phyloP scores from a whole-genome alignment of 2,113 vertebrate genomes.

The Oceanodroma tethys region DNA sequence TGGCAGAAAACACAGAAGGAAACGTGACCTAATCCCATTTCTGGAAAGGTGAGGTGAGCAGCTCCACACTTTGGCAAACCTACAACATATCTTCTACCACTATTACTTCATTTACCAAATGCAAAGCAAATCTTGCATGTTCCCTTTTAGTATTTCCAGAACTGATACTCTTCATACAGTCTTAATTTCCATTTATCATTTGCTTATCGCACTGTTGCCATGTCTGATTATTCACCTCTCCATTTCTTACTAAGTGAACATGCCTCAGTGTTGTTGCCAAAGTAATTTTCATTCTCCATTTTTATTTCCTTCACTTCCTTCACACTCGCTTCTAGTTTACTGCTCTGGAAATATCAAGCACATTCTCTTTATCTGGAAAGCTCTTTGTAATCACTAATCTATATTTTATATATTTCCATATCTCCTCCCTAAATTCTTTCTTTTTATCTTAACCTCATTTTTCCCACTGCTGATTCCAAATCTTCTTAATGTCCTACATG shows the following conservation, averaged over 20 bases:
- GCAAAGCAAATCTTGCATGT: neutral
- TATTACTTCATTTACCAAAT: neutral
- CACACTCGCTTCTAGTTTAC: neutral
- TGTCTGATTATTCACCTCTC: neutral
- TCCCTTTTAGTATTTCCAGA: neutral
- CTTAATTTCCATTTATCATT: neutral
- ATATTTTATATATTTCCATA: neutral
- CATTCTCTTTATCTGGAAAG: neutral
- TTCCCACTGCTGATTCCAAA: neutral
- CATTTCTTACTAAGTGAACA: neutral
- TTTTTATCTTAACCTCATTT: neutral
- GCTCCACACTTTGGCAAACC: neutral
- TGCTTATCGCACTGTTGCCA: neutral
- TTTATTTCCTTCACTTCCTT: neutral
- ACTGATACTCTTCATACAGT: neutral
- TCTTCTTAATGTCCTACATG: neutral
- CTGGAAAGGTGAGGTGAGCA: neutral
- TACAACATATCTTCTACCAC: neutral
- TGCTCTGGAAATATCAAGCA: neutral
- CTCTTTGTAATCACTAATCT: neutral
- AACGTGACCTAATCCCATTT: neutral
- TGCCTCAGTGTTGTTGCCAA: neutral
- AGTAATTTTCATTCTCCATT: neutral
- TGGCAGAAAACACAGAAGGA: neutral
- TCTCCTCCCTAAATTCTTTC: neutral